Evolutionary conservation across 2,888 invertebrate genomes (phyloP).

Genomic region (Pantelozetes paolii): DNA sequence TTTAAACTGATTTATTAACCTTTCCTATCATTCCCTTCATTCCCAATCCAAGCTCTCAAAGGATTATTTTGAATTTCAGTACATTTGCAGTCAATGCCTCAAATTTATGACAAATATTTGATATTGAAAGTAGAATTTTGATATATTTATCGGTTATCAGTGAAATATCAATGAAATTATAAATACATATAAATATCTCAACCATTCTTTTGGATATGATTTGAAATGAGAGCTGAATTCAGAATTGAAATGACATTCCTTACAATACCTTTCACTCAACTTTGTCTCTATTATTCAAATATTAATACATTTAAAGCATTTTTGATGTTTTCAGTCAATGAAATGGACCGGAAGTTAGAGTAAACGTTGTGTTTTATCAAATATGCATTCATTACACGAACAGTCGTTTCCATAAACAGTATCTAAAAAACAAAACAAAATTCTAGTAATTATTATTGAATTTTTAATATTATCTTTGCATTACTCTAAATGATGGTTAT

Average conservation of each 20-base stretch:
- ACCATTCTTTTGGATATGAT: not conserved
- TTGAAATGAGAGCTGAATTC: no score
- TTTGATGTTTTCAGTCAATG: slow-evolving; percentile 2
- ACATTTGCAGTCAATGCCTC: not conserved
- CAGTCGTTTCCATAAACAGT: not conserved
- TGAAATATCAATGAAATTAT: not conserved
- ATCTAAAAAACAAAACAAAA: no score
- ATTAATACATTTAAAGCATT: slow-evolving; percentile 20
- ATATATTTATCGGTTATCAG: not conserved
- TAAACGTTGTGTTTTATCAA: slow-evolving; percentile 2
- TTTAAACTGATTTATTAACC: no score
- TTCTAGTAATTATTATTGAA: no score
- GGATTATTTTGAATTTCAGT: no score
- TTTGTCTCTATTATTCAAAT: not conserved
- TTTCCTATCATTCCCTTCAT: no score
- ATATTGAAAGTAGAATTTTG: not conserved
- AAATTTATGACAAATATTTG: not conserved
- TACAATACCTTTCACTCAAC: not conserved
- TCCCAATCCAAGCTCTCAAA: no score
- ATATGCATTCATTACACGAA: not conserved
- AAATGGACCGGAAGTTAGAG: slow-evolving; percentile 26
- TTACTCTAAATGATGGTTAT: no score
- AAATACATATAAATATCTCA: not conserved
- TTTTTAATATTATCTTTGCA: no score
- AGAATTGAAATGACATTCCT: not conserved